Percentiles rank a stretch among this genome's conserved stretches.
phyloP scores from a whole-genome alignment of 2,113 vertebrate genomes.

The Hoplias malabaricus region DNA sequence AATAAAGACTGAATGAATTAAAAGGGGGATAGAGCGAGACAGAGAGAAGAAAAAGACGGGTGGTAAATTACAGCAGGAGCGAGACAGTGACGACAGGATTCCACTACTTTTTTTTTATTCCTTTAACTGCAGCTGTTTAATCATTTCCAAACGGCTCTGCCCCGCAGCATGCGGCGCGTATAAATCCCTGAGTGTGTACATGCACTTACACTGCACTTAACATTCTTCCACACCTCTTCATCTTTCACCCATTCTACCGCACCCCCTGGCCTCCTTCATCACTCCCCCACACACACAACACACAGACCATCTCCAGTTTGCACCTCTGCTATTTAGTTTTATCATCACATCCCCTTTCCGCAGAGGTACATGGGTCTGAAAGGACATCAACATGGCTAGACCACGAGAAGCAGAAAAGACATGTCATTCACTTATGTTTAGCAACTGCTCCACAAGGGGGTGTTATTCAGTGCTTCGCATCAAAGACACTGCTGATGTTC shows the following conservation, averaged over 20 bases:
- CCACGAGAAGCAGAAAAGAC: too few relatives aligned
- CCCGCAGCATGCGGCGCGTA: slow-evolving; percentile 26
- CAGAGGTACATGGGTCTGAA: too few relatives aligned
- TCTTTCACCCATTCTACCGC: slow-evolving; percentile 22
- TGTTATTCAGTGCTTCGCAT: too few relatives aligned
- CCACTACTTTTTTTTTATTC: slow-evolving; percentile 39
- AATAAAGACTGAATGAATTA: background rate
- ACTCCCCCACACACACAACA: background rate
- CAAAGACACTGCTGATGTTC: too few relatives aligned
- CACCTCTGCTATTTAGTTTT: too few relatives aligned
- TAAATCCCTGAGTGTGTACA: slow-evolving; percentile 36
- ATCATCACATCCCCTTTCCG: too few relatives aligned
- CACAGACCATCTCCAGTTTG: background rate
- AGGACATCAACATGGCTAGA: too few relatives aligned
- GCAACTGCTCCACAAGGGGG: too few relatives aligned
- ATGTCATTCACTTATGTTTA: too few relatives aligned
- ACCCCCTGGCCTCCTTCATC: background rate
- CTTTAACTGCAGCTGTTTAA: slow-evolving; percentile 54
- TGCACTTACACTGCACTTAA: slow-evolving; percentile 36
- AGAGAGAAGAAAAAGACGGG: background rate
- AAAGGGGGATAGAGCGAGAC: background rate
- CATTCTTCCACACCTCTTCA: slow-evolving; percentile 37
- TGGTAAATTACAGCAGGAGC: background rate
- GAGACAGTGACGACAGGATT: background rate
- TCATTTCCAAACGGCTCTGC: slow-evolving; percentile 51